A percentile compares a stretch with the other conserved stretches of the same genome.
These are phyloP conservation scores for Hipposideros larvatus DNA, from an alignment of 2,797 vertebrate genomes.

Conservation along the genomic window DNA sequence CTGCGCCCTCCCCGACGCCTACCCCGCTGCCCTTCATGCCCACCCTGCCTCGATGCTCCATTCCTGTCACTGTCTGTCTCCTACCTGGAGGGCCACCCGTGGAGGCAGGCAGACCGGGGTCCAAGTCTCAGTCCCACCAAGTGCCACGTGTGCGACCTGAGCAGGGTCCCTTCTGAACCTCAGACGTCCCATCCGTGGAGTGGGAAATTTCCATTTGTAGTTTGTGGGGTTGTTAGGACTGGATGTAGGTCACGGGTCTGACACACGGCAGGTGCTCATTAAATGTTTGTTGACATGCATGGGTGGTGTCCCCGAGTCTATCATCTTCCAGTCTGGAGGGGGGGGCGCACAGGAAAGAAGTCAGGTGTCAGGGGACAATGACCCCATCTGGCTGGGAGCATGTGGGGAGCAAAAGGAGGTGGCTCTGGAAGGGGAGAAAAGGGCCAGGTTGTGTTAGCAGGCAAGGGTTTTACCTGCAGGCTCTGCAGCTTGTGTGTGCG, in stretches of 20 bases:
- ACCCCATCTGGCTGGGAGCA: no score
- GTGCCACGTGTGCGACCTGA: background rate
- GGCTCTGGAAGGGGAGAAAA: background rate
- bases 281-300: background rate
- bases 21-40: accelerated
- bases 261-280: background rate
- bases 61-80: background rate
- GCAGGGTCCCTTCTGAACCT: background rate
- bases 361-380: background rate
- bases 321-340: background rate
- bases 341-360: accelerated
- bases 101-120: no score
- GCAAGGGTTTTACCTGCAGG: background rate
- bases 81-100: background rate
- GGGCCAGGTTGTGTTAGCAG: background rate
- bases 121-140: no score
- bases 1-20: background rate
- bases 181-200: no score
- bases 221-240: background rate
- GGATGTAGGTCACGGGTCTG: background rate
- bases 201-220: accelerated
- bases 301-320: background rate
- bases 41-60: background rate
- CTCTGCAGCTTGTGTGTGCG: no score
- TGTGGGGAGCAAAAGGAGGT: background rate